Base-by-base conservation (phyloP, 2,797 vertebrate genomes). In the Girardinus metallicus region DNA sequence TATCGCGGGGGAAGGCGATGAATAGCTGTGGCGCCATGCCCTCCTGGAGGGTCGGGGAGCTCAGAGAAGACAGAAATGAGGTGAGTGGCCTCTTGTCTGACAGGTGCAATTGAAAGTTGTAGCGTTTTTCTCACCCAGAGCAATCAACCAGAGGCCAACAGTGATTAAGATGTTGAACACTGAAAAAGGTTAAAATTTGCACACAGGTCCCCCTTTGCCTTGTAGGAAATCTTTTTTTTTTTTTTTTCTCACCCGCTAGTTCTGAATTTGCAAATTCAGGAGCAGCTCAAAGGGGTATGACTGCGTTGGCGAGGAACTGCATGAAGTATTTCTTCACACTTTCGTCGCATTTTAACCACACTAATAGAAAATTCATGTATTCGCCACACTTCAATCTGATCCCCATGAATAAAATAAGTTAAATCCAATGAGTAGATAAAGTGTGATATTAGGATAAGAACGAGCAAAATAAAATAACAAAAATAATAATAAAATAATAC, bases 11-110 rank as follows among this genome's bases (percentile, higher is more conserved):
- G 31, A 78, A 23, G 76, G 26, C 74, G 73, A 82, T 76, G 75
- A 84, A 85, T 73, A 80, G 80, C 64, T 81, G 41, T 51, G 39
- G 57, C 75, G 80, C 76, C 80, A 81, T 31, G 23, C 73, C 51
- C 29, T 85, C 74, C 74, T 11, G 74, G 78, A 80, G 74, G 83
- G 87, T 89, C 85, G 81, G 73, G 51, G 74, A 81, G 82, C 60
- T 85, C 78, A 78, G 72, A 80, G 80, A 76, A 39, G 34, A 77
- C 66, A 83, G 80, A 85, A 86, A 88, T 88, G 74, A 88, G 77
- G 75, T 87, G 77, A 76, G 71, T 76, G 73, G 74, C 79, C 81
- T 62, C 60, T 39, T 78, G 76, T 88, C 76, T 79, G 77, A 81
- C 51, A 0, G 16, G 72, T n/a, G 80, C 46, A 82, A 78, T 77